phyloP scores from a whole-genome alignment of 2,797 vertebrate species.

The Atherinosoma microstoma region DNA sequence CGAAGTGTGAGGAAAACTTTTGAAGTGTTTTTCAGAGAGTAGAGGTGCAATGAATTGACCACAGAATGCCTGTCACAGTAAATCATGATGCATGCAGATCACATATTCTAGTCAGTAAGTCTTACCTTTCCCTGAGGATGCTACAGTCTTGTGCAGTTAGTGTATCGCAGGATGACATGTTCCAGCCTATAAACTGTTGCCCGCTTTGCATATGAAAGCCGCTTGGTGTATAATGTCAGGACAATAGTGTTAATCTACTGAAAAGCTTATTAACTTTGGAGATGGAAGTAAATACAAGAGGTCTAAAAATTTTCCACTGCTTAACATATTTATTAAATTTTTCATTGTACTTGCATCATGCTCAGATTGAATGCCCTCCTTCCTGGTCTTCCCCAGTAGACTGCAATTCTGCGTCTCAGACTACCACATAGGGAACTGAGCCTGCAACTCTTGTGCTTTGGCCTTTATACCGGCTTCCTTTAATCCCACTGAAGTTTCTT shows the following conservation, averaged over 20 bases:
- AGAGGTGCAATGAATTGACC: slow-evolving; percentile 65
- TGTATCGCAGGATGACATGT: slow-evolving; percentile 47
- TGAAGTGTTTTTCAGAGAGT: slow-evolving; percentile 60
- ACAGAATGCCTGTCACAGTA: slow-evolving; percentile 67
- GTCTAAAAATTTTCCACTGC: slow-evolving; percentile 25
- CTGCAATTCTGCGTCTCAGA: background rate
- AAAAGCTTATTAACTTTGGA: slow-evolving; percentile 25
- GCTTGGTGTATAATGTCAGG: slow-evolving; percentile 51
- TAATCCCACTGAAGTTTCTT: slow-evolving; percentile 44
- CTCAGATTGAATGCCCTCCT: slow-evolving; percentile 8
- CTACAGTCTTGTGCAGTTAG: slow-evolving; percentile 59
- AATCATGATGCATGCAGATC: slow-evolving; percentile 64
- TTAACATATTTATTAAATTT: slow-evolving; percentile 13
- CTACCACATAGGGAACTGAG: slow-evolving; percentile 19
- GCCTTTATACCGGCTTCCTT: slow-evolving; percentile 40
- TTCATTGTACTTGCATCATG: background rate
- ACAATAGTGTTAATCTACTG: slow-evolving; percentile 34
- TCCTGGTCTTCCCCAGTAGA: background rate
- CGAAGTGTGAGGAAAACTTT: slow-evolving; percentile 53
- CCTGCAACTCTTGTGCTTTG: slow-evolving; percentile 32
- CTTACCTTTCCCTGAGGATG: slow-evolving; percentile 64
- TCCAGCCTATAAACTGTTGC: slow-evolving; percentile 43
- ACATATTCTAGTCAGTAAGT: slow-evolving; percentile 46
- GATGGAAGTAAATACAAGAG: slow-evolving; percentile 17
- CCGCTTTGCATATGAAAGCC: slow-evolving; percentile 42